Percentiles rank a stretch among this genome's conserved stretches.
Evolutionary conservation across 2,797 vertebrate genomes (phyloP).

Genomic region (Epinephelus coioides): DNA sequence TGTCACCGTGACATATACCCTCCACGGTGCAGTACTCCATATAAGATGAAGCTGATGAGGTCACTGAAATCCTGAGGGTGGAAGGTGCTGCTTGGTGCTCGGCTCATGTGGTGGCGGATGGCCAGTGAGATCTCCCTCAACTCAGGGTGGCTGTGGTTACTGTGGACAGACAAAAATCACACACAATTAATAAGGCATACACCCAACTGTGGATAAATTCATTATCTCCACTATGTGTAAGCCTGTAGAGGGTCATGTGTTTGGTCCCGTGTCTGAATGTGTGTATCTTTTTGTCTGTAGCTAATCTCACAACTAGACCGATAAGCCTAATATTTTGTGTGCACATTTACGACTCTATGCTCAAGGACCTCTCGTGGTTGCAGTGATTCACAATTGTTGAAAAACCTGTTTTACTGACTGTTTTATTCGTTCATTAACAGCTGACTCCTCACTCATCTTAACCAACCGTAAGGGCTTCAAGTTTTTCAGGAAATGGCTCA

Average conservation of each 20-base stretch:
- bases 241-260: too few species aligned
- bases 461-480: too few species aligned
- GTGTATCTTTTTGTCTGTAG: neutral
- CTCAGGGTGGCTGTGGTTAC: slow-evolving; percentile 93
- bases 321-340: too few species aligned
- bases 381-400: too few species aligned
- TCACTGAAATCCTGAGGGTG: slow-evolving; percentile 99
- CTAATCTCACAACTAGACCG: neutral
- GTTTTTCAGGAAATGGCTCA: too few species aligned
- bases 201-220: neutral
- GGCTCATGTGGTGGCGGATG: slow-evolving; percentile 95
- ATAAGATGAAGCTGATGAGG: slow-evolving; percentile 98
- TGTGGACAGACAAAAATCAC: slow-evolving; percentile 66
- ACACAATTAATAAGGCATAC: neutral
- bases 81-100: slow-evolving; percentile 95
- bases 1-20: slow-evolving; percentile 85
- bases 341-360: too few species aligned
- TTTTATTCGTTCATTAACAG: too few species aligned
- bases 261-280: too few species aligned
- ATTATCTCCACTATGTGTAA: neutral
- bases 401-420: too few species aligned
- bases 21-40: slow-evolving; percentile 93
- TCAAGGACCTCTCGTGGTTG: too few species aligned
- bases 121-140: slow-evolving; percentile 95
- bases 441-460: too few species aligned